These are phyloP conservation scores for Melanotaenia pygmaea DNA, from an alignment of 2,797 vertebrate species.

Conservation along the genomic window DNA sequence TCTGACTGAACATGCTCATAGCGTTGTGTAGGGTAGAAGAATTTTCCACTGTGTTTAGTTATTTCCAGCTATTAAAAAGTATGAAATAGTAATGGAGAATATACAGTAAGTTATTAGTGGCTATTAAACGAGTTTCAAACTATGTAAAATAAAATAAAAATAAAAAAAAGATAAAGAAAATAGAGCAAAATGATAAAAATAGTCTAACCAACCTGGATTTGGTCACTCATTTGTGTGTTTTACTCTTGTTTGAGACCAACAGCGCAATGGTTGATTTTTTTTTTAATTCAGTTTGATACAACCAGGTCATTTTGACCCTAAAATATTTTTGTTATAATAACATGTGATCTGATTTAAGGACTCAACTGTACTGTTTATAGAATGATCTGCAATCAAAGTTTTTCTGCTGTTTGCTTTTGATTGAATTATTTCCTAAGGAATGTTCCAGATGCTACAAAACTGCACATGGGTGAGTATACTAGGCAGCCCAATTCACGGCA, in stretches of 20 bases:
- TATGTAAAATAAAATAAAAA: not conserved
- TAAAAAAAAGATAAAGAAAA: not conserved
- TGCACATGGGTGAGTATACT: conserved; percentile 79
- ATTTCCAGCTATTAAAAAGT: not conserved
- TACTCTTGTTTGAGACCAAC: not conserved
- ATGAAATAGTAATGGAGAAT: conserved; percentile 42
- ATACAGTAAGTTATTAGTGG: conserved; percentile 18
- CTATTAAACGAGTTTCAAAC: not conserved
- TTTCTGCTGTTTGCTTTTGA: conserved; percentile 76
- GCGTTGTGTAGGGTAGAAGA: no score
- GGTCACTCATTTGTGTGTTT: not conserved
- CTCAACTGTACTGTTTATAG: conserved; percentile 51
- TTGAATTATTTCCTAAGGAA: conserved; percentile 75
- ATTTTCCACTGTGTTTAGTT: not conserved
- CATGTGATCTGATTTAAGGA: conserved; percentile 55
- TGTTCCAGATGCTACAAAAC: conserved; percentile 74
- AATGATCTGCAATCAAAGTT: conserved; percentile 61
- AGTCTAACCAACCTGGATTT: no score
- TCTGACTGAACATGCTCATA: no score
- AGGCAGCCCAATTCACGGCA: conserved; percentile 56
- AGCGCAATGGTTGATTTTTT: conserved; percentile 25
- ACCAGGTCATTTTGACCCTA: conserved; percentile 43
- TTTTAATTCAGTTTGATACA: conserved; percentile 43
- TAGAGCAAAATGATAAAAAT: no score
- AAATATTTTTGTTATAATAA: conserved; percentile 19